Base-by-base conservation (phyloP, 2,888 invertebrate species). In the Drosophila macrospina region DNA sequence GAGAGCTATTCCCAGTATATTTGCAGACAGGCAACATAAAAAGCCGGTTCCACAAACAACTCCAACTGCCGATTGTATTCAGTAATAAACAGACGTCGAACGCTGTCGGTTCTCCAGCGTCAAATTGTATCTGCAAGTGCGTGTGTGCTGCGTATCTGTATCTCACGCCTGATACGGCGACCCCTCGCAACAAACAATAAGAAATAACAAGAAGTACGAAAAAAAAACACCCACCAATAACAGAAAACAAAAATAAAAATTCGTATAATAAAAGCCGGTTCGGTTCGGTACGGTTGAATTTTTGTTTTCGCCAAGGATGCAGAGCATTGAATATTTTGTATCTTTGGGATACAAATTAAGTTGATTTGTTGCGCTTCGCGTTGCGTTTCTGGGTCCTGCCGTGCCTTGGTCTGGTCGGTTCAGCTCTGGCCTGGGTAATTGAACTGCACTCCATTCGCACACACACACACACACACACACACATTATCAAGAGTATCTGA, bases 311-410 rank as follows among this genome's bases (percentile, higher is more conserved):
- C 59, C 68, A 86, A 88, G 87, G 83, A 86, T 83, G 88, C 86
- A 67, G 52, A 63, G 54, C 61, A 71, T 56, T 65, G 67, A 47
- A 69, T 66, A 74, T 79, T 55, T 71, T 83, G 84, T 88, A 75
- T 88, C 87, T 86, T 81, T 70, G 50, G 55, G 88, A 83, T 86
- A 86, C 83, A 86, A 86, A 88, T 83, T 83, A 88, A 88, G 80
- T 78, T 75, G 75, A 78, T 79, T 78, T 78, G 79, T 39, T 74
- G 69, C 64, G 75, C 64, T 41, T 39, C 60, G 66, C 72, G 57
- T 61, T 56, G 66, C 39, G 57, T 66, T 67, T 71, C 15, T 44
- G 54, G 47, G 34, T 7, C 20, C 47, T 42, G 8, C 16, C 34
- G 20, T 37, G 45, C 20, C 20, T 20, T 7, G 28, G 8, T 52